Conservation (phyloP, 2,113 vertebrate genomes). For the Vanacampus margaritifer region DNA sequence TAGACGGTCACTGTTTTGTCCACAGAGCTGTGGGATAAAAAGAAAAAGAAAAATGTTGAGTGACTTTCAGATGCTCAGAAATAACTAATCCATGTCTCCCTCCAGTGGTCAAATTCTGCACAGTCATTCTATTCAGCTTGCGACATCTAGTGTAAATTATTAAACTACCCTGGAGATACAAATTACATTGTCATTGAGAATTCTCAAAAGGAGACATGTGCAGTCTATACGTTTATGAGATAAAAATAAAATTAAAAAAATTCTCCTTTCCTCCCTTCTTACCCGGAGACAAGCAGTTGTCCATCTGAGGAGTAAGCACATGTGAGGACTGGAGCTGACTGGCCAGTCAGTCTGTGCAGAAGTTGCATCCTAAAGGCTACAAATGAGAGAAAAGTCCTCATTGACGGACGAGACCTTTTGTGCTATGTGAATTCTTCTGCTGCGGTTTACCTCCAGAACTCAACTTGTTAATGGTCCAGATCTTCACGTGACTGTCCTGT, state of each 20-base stretch:
- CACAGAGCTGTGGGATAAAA: slow-evolving; percentile 79
- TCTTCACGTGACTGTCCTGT: slow-evolving; percentile 86
- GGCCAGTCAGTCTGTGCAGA: slow-evolving; percentile 74
- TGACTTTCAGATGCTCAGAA: not conserved
- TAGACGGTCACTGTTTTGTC: slow-evolving; percentile 88
- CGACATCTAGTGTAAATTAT: not conserved
- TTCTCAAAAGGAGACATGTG: not conserved
- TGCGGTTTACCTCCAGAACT: slow-evolving; percentile 71
- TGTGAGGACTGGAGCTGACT: slow-evolving; percentile 86
- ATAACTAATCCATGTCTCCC: slow-evolving; percentile 43
- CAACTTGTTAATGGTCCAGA: slow-evolving; percentile 79
- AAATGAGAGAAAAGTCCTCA: not conserved
- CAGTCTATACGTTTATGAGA: not conserved
- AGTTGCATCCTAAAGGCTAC: slow-evolving; percentile 81
- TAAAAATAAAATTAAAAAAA: too few species aligned
- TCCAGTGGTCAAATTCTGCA: slow-evolving; percentile 10
- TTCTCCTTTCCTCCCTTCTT: not conserved
- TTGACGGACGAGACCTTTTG: not conserved
- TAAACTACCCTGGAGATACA: too few species aligned
- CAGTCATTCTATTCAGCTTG: not conserved
- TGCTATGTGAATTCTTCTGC: not conserved
- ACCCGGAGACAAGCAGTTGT: slow-evolving; percentile 88
- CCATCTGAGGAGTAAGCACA: slow-evolving; percentile 89
- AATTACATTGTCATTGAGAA: not conserved
- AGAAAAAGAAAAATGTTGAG: not conserved